Conservation (phyloP, 1,140 invertebrate genomes). For the honey bee (Apis mellifera) region Amel_HAv3.1 CM009932.2:8993001-8993500, state of each 20-base stretch:
- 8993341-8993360: conserved; percentile 42
- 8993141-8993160: conserved; percentile 58
- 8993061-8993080: conserved; percentile 22
- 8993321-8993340: conserved; percentile 35
- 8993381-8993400: neutral
- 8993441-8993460: neutral
- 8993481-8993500: neutral
- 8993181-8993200: conserved; percentile 60
- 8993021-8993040: too few relatives aligned
- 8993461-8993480: neutral
- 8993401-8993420: neutral
- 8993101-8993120: conserved; percentile 54
- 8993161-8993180: conserved; percentile 41
- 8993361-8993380: conserved; percentile 33
- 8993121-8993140: conserved; percentile 28
- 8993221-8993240: conserved; percentile 51
- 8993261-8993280: conserved; percentile 66
- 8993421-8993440: conserved; percentile 4
- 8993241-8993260: conserved; percentile 67
- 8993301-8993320: conserved; percentile 55
- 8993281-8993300: conserved; percentile 71
- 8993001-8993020: neutral
- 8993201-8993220: conserved; percentile 52
- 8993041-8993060: neutral
- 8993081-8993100: conserved; percentile 39